Evolutionary conservation across 1,140 invertebrate genomes (phyloP), one percentile per base, ranked within the genome.

Genomic region (Metaphire vulgaris): DNA sequence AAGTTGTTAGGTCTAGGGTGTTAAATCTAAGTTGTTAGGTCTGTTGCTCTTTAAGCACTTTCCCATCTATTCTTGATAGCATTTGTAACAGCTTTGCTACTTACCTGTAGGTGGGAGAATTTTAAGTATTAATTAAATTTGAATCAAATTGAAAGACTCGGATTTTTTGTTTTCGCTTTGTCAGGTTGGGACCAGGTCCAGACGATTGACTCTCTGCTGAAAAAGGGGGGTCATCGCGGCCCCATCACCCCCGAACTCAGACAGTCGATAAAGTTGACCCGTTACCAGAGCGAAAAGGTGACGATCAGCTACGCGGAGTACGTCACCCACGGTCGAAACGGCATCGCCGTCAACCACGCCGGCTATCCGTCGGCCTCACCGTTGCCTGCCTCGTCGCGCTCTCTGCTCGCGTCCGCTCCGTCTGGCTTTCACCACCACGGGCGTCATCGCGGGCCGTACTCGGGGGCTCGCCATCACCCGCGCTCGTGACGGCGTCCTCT

Each of bases 211-310:
- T 97, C 96, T 2, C 87, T 99, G 32, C 89, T 99, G 16, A 90
- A 96, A 73, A 99, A 99, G 87, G 97, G 96, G 77, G 97, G 97
- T 31, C 98, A 92, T 86, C 96, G 96, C 82, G 94, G 95, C 33
- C 74, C 90, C 2, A 96, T 99, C 28, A 96, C 93, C 2, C 93
- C 32, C 89, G 91, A 74, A 91, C 89, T 96, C 80, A 89, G 97
- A 75, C 90, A 92, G 81, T 91, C 90, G 79, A 92, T 99, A 79
- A 94, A 95, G 87, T 88, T 99, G 78, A 98, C 95, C 64, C 92
- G 96, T 71, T 86, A 86, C 77, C 81, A 97, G 83, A 93, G 92
- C 84, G 93, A 94, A 84, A 93, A 94, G 86, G 89, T 94, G 31
- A 91, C 91, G 21, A 89, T 93, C 76, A 90, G 90, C 82, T 95